Percentiles rank a stretch among this genome's conserved stretches.
Conservation (phyloP, 2,113 vertebrate species). For the Sterrhoptilus dennistouni region DNA sequence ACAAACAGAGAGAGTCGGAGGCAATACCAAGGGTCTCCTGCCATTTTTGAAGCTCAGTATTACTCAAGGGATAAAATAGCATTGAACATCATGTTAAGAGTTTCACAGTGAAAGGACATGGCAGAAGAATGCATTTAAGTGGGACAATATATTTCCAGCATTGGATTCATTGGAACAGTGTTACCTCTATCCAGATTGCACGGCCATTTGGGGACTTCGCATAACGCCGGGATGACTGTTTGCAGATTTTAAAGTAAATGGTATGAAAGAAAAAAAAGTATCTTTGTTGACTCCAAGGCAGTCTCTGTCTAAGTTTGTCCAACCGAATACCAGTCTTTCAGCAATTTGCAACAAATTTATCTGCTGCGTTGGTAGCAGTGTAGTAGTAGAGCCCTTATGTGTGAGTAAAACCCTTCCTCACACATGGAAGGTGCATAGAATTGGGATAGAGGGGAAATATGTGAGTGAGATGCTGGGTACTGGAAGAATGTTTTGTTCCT, state of each 20-base stretch:
- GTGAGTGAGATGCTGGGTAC: background rate
- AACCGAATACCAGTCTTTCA: background rate
- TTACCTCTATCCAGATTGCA: background rate
- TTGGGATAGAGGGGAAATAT: background rate
- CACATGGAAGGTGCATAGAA: background rate
- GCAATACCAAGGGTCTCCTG: constrained; percentile 46
- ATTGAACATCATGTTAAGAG: background rate
- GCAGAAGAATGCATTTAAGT: background rate
- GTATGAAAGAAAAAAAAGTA: background rate
- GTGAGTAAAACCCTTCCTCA: background rate
- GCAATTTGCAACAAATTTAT: background rate
- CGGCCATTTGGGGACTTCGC: background rate
- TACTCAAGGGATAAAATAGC: constrained; percentile 30
- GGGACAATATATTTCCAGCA: background rate
- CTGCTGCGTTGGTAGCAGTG: background rate
- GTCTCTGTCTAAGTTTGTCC: background rate
- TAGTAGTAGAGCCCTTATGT: background rate
- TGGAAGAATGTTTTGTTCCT: background rate
- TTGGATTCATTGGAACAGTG: background rate
- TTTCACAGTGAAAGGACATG: background rate
- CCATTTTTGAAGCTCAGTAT: constrained; percentile 35
- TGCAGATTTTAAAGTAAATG: background rate
- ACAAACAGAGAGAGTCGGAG: constrained; percentile 31
- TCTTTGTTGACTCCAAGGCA: background rate
- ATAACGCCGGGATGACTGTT: background rate